phyloP scores from a whole-genome alignment of 1,140 invertebrate genomes.

The Brachionus koreanus region DNA sequence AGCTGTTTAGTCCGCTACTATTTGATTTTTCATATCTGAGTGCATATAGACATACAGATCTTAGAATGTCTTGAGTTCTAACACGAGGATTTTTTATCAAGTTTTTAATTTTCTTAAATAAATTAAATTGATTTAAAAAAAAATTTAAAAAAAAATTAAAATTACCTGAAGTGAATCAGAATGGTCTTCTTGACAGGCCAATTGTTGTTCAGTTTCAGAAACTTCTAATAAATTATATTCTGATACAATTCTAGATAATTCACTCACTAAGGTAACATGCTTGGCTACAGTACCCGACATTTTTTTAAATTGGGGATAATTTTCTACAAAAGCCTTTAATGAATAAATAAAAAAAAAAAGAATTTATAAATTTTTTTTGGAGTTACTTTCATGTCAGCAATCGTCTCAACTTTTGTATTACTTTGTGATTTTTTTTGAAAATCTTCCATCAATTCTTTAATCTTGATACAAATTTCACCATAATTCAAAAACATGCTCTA shows the following conservation, averaged over 20 bases:
- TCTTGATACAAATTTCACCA: slow-evolving; percentile 94
- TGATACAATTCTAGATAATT: slow-evolving; percentile 78
- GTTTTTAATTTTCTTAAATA: slow-evolving; percentile 67
- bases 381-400: slow-evolving; percentile 85
- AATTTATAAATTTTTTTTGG: not conserved
- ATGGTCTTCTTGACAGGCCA: slow-evolving; percentile 87
- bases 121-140: not conserved
- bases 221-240: slow-evolving; percentile 77
- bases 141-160: not conserved
- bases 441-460: slow-evolving; percentile 93
- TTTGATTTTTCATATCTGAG: slow-evolving; percentile 77
- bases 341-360: slow-evolving; percentile 43
- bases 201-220: slow-evolving; percentile 92
- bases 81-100: slow-evolving; percentile 70
- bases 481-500: slow-evolving; percentile 93
- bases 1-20: slow-evolving; percentile 16
- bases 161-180: slow-evolving; percentile 73
- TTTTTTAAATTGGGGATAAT: slow-evolving; percentile 98
- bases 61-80: slow-evolving; percentile 72
- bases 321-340: slow-evolving; percentile 88
- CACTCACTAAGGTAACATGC: slow-evolving; percentile 91
- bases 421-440: slow-evolving; percentile 92
- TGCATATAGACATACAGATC: slow-evolving; percentile 86
- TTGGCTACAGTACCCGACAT: slow-evolving; percentile 96
- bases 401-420: slow-evolving; percentile 90